Conservation (phyloP, 2,797 vertebrate species). For the Pyrocephalus nanus region DNA sequence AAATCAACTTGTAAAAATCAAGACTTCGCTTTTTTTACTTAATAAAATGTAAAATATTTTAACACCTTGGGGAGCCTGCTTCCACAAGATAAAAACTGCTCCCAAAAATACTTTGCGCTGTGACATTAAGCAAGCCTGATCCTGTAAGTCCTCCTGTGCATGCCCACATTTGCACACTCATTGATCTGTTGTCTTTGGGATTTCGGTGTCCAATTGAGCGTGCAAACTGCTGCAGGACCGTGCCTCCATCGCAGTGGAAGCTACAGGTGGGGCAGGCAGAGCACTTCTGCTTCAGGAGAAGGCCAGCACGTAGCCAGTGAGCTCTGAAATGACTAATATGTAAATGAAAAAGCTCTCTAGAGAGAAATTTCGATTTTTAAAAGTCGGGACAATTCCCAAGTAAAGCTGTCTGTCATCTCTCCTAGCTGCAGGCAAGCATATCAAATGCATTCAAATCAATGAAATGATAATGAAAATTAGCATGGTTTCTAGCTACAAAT, state of each 20-base stretch:
- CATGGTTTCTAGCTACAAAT: conserved; percentile 56
- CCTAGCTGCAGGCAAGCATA: conserved; percentile 47
- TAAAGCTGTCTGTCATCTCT: conserved; percentile 43
- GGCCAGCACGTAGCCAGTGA: not conserved
- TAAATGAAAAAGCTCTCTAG: conserved; percentile 7
- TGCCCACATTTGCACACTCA: not conserved
- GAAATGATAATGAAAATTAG: conserved; percentile 62
- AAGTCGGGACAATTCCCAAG: not conserved
- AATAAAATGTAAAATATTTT: not conserved
- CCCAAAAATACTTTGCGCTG: not conserved
- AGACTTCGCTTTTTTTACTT: not conserved
- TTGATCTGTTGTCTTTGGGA: not conserved
- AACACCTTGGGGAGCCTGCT: not conserved
- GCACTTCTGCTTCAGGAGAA: not conserved
- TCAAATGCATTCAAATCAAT: conserved; percentile 51
- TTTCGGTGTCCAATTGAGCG: not conserved
- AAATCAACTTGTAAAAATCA: not conserved
- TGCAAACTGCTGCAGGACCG: not conserved
- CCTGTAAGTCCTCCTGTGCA: not conserved
- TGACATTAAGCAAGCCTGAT: not conserved
- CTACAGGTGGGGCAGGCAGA: not conserved
- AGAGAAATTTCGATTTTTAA: conserved; percentile 4
- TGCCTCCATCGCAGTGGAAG: not conserved
- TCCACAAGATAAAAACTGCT: not conserved
- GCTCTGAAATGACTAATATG: conserved; percentile 11